Base-by-base conservation (phyloP, 2,888 invertebrate species). In the Papilio elwesi region DNA sequence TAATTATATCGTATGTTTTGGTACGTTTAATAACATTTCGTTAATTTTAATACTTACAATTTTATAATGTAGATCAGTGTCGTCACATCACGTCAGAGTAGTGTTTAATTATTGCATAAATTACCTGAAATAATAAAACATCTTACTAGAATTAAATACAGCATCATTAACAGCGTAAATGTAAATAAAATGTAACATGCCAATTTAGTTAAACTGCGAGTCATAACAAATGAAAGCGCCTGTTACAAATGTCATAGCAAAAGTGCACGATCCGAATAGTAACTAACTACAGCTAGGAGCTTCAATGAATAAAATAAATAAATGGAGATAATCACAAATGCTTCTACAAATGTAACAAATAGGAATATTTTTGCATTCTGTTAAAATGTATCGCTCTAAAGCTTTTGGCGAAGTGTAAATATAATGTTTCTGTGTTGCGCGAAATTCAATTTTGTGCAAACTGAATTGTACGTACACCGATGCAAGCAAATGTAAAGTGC, bases 221-320 rank as follows among this genome's bases (percentile, higher is more conserved):
- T n/a, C 10, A 8, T 43, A 57, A 26, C 16, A 12, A 59, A 68
- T 9, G 6, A 68, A 59, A 71, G 59, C 66, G 71, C 71, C 71
- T 71, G 66, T n/a, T 15, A n/a, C 16, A 51, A 52, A 26, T 52
- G 9, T 66, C 36, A 67, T 59, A 71, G 71, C 71, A 71, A 71
- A 67, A 43, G 12, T n/a, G 12, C 65, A 52, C 10, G 6, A 52
- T n/a, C 10, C n/a, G 49, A 38, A 10, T 51, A 38, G 38, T 12
- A n/a, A 38, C 36, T 51, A 51, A n/a, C 13, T 52, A 43, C 43
- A 62, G 15, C 59, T 15, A 62, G 59, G 59, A 38, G 59, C 59
- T 10, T 38, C n/a, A 10, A 43, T 43, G 4, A 62, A 10, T 3
- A 2, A 59, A 43, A 43, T 43, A n/a, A n/a, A n/a, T 43, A 0